These are phyloP conservation scores for Archegozetes longisetosus DNA, from an alignment of 1,140 invertebrate species.

Conservation along the genomic window DNA sequence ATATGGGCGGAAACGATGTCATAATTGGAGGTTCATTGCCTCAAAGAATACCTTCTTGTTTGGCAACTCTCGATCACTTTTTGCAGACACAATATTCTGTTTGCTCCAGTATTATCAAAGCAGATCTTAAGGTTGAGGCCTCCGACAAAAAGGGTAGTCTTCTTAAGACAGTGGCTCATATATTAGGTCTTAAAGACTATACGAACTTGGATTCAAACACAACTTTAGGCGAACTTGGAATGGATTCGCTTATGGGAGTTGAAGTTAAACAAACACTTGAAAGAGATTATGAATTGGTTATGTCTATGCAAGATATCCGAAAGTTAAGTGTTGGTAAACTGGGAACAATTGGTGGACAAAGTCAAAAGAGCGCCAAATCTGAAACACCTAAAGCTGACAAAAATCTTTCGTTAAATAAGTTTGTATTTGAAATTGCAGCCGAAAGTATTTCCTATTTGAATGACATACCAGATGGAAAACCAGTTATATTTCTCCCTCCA, in stretches of 20 bases:
- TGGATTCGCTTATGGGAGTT: too few relatives aligned
- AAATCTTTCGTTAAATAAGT: too few relatives aligned
- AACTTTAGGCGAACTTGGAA: conserved; percentile 73
- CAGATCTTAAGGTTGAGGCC: conserved; percentile 39
- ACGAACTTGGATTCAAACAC: conserved; percentile 55
- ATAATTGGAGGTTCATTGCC: conserved; percentile 82
- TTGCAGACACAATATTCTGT: conserved; percentile 37
- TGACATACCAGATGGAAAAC: conserved; percentile 22
- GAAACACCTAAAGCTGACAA: conserved; percentile 20
- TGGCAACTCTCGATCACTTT: conserved; percentile 68
- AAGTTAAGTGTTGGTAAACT: conserved; percentile 15
- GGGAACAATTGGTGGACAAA: conserved; percentile 15
- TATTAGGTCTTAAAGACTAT: conserved; percentile 49
- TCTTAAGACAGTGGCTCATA: conserved; percentile 27
- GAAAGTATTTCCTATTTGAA: conserved; percentile 35
- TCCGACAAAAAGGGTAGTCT: conserved; percentile 21
- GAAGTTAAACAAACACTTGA: too few relatives aligned
- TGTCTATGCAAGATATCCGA: conserved; percentile 17
- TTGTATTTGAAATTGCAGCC: too few relatives aligned
- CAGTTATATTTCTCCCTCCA: conserved; percentile 13
- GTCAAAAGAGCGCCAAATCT: conserved; percentile 21
- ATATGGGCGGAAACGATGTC: conserved; percentile 72
- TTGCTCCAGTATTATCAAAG: conserved; percentile 27
- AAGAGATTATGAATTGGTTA: conserved; percentile 17
- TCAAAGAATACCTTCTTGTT: conserved; percentile 74